Evolutionary conservation across 2,888 invertebrate species (phyloP).

Genomic region (Meandrusa payeni): DNA sequence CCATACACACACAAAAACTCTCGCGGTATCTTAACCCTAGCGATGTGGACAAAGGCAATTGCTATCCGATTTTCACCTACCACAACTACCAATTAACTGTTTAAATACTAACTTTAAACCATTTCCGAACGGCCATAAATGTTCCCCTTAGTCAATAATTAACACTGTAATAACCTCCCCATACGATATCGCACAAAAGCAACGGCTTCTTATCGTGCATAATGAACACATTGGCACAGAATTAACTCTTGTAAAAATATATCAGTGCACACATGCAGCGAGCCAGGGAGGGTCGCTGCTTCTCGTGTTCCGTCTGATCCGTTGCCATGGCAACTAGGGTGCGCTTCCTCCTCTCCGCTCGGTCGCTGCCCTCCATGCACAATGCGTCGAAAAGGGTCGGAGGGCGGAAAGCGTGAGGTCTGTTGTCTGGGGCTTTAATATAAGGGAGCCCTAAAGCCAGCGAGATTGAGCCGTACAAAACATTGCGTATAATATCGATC

Average conservation of each 20-base stretch:
- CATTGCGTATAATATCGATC: slow-evolving; percentile 28
- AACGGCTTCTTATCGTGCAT: slow-evolving; percentile 61
- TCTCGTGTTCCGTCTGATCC: slow-evolving; percentile 50
- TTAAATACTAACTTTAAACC: slow-evolving; percentile 3
- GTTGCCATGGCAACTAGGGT: slow-evolving; percentile 72
- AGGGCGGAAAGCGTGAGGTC: slow-evolving; percentile 56
- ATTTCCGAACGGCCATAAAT: slow-evolving; percentile 1
- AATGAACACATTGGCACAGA: slow-evolving; percentile 59
- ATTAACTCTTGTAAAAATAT: slow-evolving; percentile 63
- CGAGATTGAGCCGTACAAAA: slow-evolving; percentile 33
- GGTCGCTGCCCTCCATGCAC: slow-evolving; percentile 64
- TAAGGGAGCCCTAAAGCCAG: slow-evolving; percentile 45
- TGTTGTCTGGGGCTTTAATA: slow-evolving; percentile 57
- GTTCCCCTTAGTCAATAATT: slow-evolving; percentile 19
- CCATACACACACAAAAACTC: too few species aligned
- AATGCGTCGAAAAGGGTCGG: slow-evolving; percentile 58
- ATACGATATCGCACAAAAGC: slow-evolving; percentile 42
- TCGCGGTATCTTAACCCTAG: too few species aligned
- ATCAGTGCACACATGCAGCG: slow-evolving; percentile 55
- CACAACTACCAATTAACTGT: too few species aligned
- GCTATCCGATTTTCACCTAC: too few species aligned
- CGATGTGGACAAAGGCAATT: too few species aligned
- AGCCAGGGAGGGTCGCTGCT: slow-evolving; percentile 35
- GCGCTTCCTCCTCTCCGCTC: slow-evolving; percentile 48
- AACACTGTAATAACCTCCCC: slow-evolving; percentile 44